Percentiles rank a stretch among this genome's conserved stretches.
phyloP scores from a whole-genome alignment of 2,888 invertebrate species.

The Microdon myrmicae region DNA sequence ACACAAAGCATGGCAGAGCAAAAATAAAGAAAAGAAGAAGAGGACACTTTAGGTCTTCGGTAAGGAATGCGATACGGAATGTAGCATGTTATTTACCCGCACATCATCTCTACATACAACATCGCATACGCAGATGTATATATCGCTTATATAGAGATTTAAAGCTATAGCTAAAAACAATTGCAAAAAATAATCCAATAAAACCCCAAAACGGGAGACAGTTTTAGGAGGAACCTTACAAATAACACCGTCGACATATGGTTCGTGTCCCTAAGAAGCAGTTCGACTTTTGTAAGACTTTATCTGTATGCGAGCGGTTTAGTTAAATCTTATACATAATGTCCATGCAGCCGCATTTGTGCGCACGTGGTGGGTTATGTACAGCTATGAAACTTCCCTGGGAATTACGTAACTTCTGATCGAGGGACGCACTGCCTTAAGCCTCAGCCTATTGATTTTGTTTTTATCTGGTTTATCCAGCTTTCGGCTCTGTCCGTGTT shows the following conservation, averaged over 20 bases:
- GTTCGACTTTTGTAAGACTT: too few species aligned
- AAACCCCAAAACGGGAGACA: slow-evolving; percentile 1
- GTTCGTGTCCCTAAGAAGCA: too few species aligned
- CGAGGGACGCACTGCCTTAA: slow-evolving; percentile 23
- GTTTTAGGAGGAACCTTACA: slow-evolving; percentile 39
- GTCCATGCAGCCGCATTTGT: slow-evolving; percentile 9
- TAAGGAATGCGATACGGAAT: slow-evolving; percentile 52
- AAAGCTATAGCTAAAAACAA: not conserved
- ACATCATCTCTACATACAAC: slow-evolving; percentile 22
- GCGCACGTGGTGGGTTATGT: slow-evolving; percentile 4
- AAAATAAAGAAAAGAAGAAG: slow-evolving; percentile 24
- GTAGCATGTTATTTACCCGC: slow-evolving; percentile 34
- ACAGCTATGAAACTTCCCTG: slow-evolving; percentile 16
- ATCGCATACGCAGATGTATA: slow-evolving; percentile 18
- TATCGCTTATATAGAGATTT: too few species aligned
- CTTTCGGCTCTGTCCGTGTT: not conserved
- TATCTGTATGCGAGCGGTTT: too few species aligned
- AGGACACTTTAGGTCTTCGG: slow-evolving; percentile 52
- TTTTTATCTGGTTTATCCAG: slow-evolving; percentile 22
- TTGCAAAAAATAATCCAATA: slow-evolving; percentile 1
- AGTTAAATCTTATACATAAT: slow-evolving; percentile 12
- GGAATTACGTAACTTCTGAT: slow-evolving; percentile 30
- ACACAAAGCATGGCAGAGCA: slow-evolving; percentile 8
- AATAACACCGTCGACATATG: slow-evolving; percentile 45
- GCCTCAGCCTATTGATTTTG: slow-evolving; percentile 46